A percentile compares a stretch with the other conserved stretches of the same genome.
phyloP scores from a whole-genome alignment of 2,888 invertebrate species.

The Drosophila lacicola region DNA sequence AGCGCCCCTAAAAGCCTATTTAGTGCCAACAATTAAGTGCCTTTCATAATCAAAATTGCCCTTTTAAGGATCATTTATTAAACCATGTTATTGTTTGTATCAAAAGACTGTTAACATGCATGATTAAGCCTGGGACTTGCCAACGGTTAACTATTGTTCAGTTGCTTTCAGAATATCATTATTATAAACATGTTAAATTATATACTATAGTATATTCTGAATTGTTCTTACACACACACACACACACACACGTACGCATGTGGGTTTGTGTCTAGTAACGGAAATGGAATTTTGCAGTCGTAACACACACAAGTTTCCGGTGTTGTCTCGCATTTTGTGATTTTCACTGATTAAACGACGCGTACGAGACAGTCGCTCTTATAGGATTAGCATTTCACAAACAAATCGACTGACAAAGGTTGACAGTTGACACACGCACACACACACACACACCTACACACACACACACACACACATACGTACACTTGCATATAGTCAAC shows the following conservation, averaged over 20 bases:
- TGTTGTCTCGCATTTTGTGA: slow-evolving; percentile 47
- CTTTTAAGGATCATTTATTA: too few relatives aligned
- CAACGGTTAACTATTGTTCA: not conserved
- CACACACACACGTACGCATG: not conserved
- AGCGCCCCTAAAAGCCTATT: too few relatives aligned
- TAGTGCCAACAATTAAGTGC: too few relatives aligned
- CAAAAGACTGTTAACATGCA: not conserved
- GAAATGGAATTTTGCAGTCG: slow-evolving; percentile 78
- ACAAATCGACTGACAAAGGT: slow-evolving; percentile 78
- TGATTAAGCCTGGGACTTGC: not conserved
- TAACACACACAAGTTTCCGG: slow-evolving; percentile 61
- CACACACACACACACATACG: slow-evolving; percentile 8
- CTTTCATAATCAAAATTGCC: too few relatives aligned
- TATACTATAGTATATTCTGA: not conserved
- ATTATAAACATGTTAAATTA: slow-evolving; percentile 4
- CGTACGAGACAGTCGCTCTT: slow-evolving; percentile 43
- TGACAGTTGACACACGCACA: slow-evolving; percentile 66
- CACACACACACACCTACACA: slow-evolving; percentile 16
- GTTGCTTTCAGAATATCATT: not conserved
- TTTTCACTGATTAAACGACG: slow-evolving; percentile 66
- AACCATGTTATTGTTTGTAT: too few relatives aligned
- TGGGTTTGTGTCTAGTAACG: slow-evolving; percentile 29
- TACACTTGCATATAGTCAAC: slow-evolving; percentile 14
- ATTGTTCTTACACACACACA: slow-evolving; percentile 4
- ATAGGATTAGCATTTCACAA: slow-evolving; percentile 76